phyloP scores from a whole-genome alignment of 2,113 vertebrate genomes.

The Egretta garzetta region DNA sequence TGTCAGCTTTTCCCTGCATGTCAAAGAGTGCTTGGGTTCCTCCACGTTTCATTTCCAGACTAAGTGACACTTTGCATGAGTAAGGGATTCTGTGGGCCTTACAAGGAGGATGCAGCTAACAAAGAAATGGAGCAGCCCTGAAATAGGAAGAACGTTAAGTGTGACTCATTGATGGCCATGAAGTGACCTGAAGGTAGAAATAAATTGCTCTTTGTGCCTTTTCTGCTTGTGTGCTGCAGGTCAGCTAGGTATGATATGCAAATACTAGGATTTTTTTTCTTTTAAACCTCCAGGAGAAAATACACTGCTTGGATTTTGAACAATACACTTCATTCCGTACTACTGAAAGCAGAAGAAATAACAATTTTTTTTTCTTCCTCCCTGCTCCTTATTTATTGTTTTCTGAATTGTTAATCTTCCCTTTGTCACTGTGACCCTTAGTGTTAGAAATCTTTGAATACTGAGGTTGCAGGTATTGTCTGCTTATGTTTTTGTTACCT shows the following conservation, averaged over 20 bases:
- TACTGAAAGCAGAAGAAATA: background rate
- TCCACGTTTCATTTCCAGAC: background rate
- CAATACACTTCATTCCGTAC: background rate
- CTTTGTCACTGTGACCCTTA: background rate
- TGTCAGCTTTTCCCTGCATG: conserved; percentile 73
- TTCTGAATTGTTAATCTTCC: background rate
- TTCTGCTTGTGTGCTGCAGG: background rate
- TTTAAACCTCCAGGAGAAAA: background rate
- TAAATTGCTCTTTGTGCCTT: background rate
- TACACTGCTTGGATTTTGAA: background rate
- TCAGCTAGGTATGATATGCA: background rate
- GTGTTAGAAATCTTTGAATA: background rate
- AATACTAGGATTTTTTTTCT: background rate
- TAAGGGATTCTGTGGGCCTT: background rate
- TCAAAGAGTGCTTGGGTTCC: background rate
- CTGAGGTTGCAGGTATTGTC: background rate
- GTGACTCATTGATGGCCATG: background rate
- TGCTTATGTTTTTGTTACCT: background rate
- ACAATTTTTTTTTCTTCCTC: background rate
- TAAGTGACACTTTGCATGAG: background rate
- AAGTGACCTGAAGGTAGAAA: background rate
- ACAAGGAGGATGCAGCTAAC: background rate
- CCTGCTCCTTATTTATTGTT: background rate
- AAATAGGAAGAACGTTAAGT: background rate
- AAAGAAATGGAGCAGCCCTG: background rate